Conservation (phyloP, 2,113 vertebrate species). For the Pristiophorus japonicus region DNA sequence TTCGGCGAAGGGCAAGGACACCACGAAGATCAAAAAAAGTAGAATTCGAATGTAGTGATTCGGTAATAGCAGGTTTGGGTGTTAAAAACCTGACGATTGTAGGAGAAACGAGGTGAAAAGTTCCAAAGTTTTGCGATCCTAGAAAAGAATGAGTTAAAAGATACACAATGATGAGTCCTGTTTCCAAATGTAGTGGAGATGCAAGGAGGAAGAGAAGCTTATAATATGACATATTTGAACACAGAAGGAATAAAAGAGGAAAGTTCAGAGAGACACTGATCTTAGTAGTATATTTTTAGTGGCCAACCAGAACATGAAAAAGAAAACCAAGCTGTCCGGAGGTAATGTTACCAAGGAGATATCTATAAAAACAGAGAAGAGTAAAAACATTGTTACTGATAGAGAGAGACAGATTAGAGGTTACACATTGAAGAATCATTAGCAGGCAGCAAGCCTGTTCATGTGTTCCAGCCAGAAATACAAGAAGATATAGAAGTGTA, state of each 20-base stretch:
- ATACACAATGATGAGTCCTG: too few relatives aligned
- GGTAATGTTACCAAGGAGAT: neutral
- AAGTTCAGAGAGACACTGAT: neutral
- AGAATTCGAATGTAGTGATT: neutral
- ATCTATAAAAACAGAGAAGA: neutral
- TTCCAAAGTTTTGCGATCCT: neutral
- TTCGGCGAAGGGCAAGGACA: neutral
- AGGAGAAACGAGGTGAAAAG: neutral
- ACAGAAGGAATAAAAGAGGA: neutral
- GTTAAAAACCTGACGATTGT: neutral
- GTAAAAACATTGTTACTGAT: too few relatives aligned
- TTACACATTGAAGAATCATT: neutral
- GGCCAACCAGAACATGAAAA: neutral
- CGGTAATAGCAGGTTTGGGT: neutral
- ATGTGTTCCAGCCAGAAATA: neutral
- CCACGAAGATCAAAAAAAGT: neutral
- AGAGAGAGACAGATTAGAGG: neutral
- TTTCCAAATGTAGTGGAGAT: neutral
- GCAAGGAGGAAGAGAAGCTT: neutral
- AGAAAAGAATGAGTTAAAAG: neutral
- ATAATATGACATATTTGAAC: neutral
- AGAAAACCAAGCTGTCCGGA: neutral
- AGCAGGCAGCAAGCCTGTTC: neutral
- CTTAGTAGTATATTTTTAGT: neutral
- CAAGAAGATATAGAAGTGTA: neutral